Evolutionary conservation across 2,113 vertebrate species (phyloP).

Genomic region (Psammodynastes pulverulentus): DNA sequence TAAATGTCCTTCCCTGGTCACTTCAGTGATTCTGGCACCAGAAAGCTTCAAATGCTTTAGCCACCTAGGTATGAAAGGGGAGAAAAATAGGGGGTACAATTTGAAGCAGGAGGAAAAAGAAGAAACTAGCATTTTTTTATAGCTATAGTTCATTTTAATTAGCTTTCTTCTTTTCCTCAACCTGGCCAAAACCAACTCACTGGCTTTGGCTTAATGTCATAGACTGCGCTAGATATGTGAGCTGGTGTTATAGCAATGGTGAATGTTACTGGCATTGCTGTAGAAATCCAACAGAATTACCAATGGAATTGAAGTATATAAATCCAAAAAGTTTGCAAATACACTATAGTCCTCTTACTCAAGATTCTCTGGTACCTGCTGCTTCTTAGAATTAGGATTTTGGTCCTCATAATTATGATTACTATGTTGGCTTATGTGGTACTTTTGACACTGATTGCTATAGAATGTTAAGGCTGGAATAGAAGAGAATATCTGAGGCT

Average conservation of each 20-base stretch:
- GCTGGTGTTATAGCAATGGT: accelerated
- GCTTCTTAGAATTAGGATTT: not conserved
- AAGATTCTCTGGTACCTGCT: not conserved
- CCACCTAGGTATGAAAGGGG: not conserved
- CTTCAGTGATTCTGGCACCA: not conserved
- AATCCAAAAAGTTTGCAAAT: not conserved
- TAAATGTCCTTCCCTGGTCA: not conserved
- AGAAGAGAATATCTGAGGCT: not conserved
- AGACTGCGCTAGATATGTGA: not conserved
- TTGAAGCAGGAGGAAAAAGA: not conserved
- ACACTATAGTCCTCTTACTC: not conserved
- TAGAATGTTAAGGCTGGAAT: not conserved
- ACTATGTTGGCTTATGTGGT: not conserved
- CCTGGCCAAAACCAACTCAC: not conserved
- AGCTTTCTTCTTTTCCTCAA: not conserved
- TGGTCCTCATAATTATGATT: not conserved
- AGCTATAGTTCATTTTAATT: not conserved
- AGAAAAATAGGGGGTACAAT: too few relatives aligned
- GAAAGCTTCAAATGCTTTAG: not conserved
- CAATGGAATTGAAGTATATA: not conserved
- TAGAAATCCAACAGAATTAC: not conserved
- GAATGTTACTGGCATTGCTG: not conserved
- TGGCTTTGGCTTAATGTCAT: accelerated
- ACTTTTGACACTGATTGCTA: not conserved
- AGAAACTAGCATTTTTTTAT: accelerated